Conservation (phyloP, 2,113 vertebrate genomes). For the Syngnathus scovelli region DNA sequence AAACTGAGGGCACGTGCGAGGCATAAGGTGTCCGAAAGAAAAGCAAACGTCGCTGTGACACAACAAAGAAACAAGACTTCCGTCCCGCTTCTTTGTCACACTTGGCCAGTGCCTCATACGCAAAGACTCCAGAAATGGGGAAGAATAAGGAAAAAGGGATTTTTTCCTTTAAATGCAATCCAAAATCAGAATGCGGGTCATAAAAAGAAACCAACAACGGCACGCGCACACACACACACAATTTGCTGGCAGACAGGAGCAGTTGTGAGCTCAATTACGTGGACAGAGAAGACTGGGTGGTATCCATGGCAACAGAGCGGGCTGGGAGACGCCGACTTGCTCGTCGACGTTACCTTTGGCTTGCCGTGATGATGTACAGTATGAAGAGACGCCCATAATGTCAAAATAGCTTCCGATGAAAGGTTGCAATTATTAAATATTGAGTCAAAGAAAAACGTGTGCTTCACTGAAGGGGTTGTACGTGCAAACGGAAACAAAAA, state of each 20-base stretch:
- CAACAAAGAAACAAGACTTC: neutral
- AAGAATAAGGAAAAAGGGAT: conserved; percentile 14
- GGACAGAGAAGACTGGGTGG: conserved; percentile 43
- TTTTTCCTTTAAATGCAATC: conserved; percentile 20
- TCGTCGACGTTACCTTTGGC: conserved; percentile 39
- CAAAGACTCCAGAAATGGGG: conserved; percentile 32
- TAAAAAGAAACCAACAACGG: conserved; percentile 11
- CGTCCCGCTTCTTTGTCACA: neutral
- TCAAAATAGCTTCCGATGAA: conserved; percentile 51
- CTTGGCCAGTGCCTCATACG: conserved; percentile 32
- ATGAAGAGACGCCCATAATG: conserved; percentile 58
- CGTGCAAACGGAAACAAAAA: conserved; percentile 16
- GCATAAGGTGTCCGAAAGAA: conserved; percentile 42
- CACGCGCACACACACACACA: conserved; percentile 4
- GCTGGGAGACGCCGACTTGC: neutral
- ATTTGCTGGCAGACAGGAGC: conserved; percentile 48
- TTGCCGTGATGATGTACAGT: conserved; percentile 43
- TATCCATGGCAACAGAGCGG: conserved; percentile 32
- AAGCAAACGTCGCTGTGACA: neutral
- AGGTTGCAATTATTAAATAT: conserved; percentile 36
- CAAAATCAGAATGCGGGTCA: conserved; percentile 23
- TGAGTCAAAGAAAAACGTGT: conserved; percentile 46
- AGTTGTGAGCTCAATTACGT: conserved; percentile 30
- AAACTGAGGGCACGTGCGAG: conserved; percentile 55
- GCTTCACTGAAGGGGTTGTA: conserved; percentile 38